Conservation (phyloP, 2,797 vertebrate species). For the Graptemys geographica region DNA sequence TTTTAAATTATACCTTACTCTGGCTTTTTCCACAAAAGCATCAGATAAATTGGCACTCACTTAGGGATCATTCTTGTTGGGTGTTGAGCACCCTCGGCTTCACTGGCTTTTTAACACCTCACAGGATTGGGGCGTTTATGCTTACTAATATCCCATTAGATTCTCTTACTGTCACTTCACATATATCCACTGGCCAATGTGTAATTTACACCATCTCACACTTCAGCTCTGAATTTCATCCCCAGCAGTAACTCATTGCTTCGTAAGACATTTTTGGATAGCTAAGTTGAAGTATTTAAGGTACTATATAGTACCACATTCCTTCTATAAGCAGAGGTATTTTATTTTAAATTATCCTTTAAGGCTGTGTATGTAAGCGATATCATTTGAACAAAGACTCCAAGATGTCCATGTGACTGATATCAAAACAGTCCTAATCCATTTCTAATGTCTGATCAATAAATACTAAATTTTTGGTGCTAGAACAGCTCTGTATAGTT, state of each 20-base stretch:
- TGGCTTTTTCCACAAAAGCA: background rate
- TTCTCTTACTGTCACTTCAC: background rate
- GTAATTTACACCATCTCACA: background rate
- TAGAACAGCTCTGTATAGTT: background rate
- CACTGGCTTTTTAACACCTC: background rate
- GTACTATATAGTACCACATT: background rate
- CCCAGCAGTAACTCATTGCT: background rate
- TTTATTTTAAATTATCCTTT: background rate
- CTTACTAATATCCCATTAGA: background rate
- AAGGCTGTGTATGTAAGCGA: background rate
- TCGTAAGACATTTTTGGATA: constrained; percentile 10
- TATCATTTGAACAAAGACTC: background rate
- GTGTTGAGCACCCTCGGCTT: background rate
- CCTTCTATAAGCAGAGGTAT: background rate
- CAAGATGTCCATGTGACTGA: background rate
- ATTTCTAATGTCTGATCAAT: background rate
- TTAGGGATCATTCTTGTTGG: background rate
- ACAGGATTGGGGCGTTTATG: background rate
- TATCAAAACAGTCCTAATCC: background rate
- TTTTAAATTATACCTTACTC: background rate
- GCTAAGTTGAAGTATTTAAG: background rate
- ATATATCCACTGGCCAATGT: background rate
- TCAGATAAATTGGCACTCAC: background rate
- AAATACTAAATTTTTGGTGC: background rate
- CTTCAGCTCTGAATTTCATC: background rate